Percentiles rank a stretch among this genome's conserved stretches.
These are phyloP conservation scores for Pteropus rufus DNA, from an alignment of 2,797 vertebrate species.

Conservation along the genomic window DNA sequence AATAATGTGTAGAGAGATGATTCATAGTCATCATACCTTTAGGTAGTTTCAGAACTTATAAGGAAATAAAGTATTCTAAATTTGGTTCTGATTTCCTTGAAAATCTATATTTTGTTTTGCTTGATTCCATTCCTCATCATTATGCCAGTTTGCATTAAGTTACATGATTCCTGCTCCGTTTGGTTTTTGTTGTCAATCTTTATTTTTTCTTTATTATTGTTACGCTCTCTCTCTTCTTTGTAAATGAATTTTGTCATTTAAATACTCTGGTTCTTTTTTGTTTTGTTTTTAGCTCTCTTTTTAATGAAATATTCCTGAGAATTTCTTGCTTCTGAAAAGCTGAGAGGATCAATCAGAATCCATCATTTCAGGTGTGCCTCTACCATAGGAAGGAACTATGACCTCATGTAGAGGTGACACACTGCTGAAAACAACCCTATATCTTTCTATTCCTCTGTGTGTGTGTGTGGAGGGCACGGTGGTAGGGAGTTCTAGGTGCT, in stretches of 20 bases:
- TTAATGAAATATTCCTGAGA: slow-evolving; percentile 46
- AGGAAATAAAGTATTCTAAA: slow-evolving; percentile 48
- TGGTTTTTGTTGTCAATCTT: slow-evolving; percentile 54
- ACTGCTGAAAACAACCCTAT: background rate
- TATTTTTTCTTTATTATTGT: slow-evolving; percentile 45
- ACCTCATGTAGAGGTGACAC: background rate
- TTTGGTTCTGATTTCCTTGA: slow-evolving; percentile 47
- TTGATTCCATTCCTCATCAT: slow-evolving; percentile 49
- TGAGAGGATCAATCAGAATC: background rate
- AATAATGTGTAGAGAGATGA: slow-evolving; percentile 22
- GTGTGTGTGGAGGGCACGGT: background rate
- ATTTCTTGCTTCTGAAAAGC: slow-evolving; percentile 25
- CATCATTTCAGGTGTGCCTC: background rate
- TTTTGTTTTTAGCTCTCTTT: slow-evolving; percentile 5
- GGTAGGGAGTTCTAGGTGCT: background rate
- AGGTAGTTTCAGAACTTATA: slow-evolving; percentile 44
- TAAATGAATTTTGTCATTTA: slow-evolving; percentile 41
- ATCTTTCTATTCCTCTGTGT: background rate
- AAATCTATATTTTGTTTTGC: slow-evolving; percentile 51
- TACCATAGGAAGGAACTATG: background rate
- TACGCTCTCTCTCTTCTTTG: background rate
- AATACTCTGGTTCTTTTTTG: background rate
- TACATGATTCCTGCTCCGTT: slow-evolving; percentile 42
- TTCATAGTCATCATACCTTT: slow-evolving; percentile 20
- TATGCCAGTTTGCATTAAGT: slow-evolving; percentile 20